Evolutionary conservation across 2,797 vertebrate species (phyloP), one percentile per base, ranked within the genome.

Genomic region (Odontamblyopus lacepedii): DNA sequence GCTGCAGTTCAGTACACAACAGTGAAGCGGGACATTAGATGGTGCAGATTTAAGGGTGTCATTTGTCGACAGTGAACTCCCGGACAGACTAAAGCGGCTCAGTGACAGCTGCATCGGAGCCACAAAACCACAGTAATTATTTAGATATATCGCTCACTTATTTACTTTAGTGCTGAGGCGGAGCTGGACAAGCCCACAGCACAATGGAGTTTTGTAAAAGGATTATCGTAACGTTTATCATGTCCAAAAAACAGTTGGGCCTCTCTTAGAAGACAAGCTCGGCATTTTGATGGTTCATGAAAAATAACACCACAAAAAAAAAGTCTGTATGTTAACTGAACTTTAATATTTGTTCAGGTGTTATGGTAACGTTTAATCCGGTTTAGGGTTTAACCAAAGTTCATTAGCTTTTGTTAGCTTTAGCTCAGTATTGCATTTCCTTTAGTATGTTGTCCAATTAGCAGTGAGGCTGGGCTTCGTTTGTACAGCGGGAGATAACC

Each of bases 41-140:
- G 3, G 38, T 38, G 18, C 32, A 63, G 32, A 63, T 38, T 63
- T 65, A 51, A 50, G 29, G 26, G 19, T 4, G 1, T 26, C 18
- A 8, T 66, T 51, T 50, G 63, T 50, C 26, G 6, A 18, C 63
- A 50, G 44, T 19, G 15, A 19, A 11, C 13, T 18, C 41, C 6
- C 5, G 35, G 9, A 65, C 63, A 66, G 44, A 29, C 44, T 50
- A 23, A 51, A 19, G 44, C 23, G 13, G 63, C 29, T 66, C 26
- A 51, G 26, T 66, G 27, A 66, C 64, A 50, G 64, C 63, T 65
- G 63, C 6, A 26, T 65, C 23, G 13, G 51, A 18, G 30, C 64
- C 64, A 51, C 64, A 66, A 66, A 66, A 66, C 63, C 63, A 27
- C 44, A 66, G 26, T 15, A 6, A 66, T 66, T 66, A 66, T 50